Conservation (phyloP, 2,797 vertebrate species). For the Chelidonichthys spinosus region DNA sequence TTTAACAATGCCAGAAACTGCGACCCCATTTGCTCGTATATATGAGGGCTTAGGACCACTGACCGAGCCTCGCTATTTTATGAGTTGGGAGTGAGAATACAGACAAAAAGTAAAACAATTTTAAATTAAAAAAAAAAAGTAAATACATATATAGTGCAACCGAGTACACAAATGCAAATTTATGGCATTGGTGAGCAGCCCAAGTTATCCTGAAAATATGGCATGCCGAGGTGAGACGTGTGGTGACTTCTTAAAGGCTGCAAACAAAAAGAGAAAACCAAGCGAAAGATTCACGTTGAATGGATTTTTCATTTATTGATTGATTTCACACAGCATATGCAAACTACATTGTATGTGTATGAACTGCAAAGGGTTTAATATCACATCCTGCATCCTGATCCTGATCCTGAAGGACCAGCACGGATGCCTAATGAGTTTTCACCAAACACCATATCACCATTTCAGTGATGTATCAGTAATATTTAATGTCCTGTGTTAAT, state of each 20-base stretch:
- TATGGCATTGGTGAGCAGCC: not conserved
- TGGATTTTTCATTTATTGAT: not conserved
- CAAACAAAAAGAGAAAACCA: not conserved
- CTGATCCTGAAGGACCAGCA: not conserved
- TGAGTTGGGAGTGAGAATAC: not conserved
- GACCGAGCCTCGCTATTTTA: not conserved
- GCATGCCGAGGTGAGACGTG: not conserved
- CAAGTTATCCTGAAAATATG: not conserved
- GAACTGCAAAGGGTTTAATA: not conserved
- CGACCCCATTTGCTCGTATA: too few species aligned
- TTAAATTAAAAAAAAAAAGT: not conserved
- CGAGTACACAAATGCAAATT: not conserved
- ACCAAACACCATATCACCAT: constrained; percentile 1
- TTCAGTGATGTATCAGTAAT: constrained; percentile 20
- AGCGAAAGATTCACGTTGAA: not conserved
- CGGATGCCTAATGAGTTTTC: not conserved
- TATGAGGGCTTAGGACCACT: not conserved
- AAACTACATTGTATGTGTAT: not conserved
- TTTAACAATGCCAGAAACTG: too few species aligned
- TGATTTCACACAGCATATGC: not conserved
- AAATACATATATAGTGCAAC: not conserved
- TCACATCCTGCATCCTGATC: not conserved
- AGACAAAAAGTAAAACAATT: not conserved
- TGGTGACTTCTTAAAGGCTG: not conserved
- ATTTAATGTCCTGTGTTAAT: constrained; percentile 18